These are phyloP conservation scores for Parus major DNA, from an alignment of 2,113 vertebrate genomes.

Conservation along the genomic window DNA sequence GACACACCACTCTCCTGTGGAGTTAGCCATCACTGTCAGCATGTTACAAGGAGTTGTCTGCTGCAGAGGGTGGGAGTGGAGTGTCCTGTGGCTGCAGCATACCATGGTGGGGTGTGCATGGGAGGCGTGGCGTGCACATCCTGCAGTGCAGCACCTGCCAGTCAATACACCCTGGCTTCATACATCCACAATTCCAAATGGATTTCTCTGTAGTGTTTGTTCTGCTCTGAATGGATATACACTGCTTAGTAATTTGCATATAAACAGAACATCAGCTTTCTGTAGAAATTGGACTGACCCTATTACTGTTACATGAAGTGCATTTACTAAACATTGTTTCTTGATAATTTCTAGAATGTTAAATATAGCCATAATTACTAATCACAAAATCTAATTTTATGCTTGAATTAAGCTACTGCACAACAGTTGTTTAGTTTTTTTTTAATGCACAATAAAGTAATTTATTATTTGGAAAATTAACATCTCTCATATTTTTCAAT, in stretches of 20 bases:
- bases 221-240: not conserved
- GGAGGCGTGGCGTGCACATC: rapidly evolving
- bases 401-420: not conserved
- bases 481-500: not conserved
- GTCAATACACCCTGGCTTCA: not conserved
- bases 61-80: not conserved
- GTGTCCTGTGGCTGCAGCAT: rapidly evolving
- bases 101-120: rapidly evolving
- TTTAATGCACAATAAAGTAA: not conserved
- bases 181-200: not conserved
- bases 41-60: not conserved
- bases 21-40: rapidly evolving
- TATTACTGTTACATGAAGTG: not conserved
- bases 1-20: rapidly evolving
- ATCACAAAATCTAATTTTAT: constrained; percentile 48
- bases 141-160: rapidly evolving
- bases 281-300: not conserved
- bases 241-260: not conserved
- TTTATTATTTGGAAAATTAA: constrained; percentile 10
- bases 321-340: not conserved
- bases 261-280: not conserved
- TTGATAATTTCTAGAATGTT: not conserved
- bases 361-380: not conserved
- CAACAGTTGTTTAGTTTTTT: not conserved
- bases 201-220: not conserved